These are phyloP conservation scores for Polyergus mexicanus DNA, from an alignment of 1,140 invertebrate species.

Conservation along the genomic window DNA sequence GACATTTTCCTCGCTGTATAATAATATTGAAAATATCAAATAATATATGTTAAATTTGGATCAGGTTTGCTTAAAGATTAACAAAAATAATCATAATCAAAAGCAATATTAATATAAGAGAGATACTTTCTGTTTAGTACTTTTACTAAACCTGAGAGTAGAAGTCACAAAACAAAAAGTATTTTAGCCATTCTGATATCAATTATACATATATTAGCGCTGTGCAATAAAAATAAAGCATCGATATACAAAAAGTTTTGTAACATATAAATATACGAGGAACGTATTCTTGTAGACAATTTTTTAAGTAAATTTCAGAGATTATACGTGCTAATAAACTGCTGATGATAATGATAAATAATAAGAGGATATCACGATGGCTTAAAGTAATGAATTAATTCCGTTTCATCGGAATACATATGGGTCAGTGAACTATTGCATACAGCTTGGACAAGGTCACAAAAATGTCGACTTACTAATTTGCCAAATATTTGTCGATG, in stretches of 20 bases:
- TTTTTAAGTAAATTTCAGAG: background rate
- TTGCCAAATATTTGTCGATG: slow-evolving; percentile 94
- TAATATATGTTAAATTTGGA: slow-evolving; percentile 12
- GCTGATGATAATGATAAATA: background rate
- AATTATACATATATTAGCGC: background rate
- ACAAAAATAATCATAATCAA: background rate
- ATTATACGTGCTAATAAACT: background rate
- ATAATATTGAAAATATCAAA: slow-evolving; percentile 48
- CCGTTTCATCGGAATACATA: background rate
- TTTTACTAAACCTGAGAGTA: background rate
- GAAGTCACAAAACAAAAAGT: background rate
- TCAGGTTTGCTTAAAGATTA: slow-evolving; percentile 41
- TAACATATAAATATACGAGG: too few relatives aligned
- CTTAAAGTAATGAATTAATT: background rate
- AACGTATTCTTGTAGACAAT: too few relatives aligned
- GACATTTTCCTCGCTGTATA: slow-evolving; percentile 92
- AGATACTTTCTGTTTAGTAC: background rate
- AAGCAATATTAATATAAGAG: slow-evolving; percentile 12
- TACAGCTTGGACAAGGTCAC: slow-evolving; percentile 23
- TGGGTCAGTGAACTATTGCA: slow-evolving; percentile 7
- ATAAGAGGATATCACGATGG: background rate
- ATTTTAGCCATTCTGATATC: background rate
- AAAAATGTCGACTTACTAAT: slow-evolving; percentile 92
- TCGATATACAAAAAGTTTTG: background rate
- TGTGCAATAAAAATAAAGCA: background rate